Base-by-base conservation (phyloP, 2,888 invertebrate genomes). In the Nysson spinosus region DNA sequence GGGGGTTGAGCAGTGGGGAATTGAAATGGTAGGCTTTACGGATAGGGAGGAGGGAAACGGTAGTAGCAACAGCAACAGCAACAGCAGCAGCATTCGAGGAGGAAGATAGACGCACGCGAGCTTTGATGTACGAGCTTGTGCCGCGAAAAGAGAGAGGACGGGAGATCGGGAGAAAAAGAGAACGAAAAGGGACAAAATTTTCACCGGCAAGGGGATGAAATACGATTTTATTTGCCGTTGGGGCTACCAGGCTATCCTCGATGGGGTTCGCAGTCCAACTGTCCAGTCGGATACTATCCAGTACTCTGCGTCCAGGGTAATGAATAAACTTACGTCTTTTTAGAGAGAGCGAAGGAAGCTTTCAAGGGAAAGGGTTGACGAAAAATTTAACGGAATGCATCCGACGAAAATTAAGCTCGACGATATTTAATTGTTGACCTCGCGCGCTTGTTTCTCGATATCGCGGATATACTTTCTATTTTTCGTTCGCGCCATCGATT, bases 181-280 rank as follows among this genome's bases (percentile, higher is more conserved):
- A 72, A 69, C n/a, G n/a, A n/a, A 61, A 77, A 78, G 79, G 79
- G 82, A 80, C 77, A 79, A 81, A 69, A 83, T 85, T 83, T 86
- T 84, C 77, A 74, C 82, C 76, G 77, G 82, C 82, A 81, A 84
- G 83, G 81, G 82, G 84, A 85, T 85, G 81, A 84, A 86, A 85
- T 84, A 85, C 84, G 83, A 86, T 86, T 86, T 86, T 85, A 86
- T 85, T 84, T 84, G 83, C 83, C 77, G 79, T 78, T 75, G 72
- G 76, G 76, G 79, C 75, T 80, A 78, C 68, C 67, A 65, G 62
- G 70, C 66, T 61, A 61, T 76, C 61, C 77, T 56, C 65, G 71
- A 80, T 75, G 76, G 79, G 79, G 79, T 77, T 80, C 75, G 77
- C 75, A 77, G 75, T 79, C 78, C 73, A 77, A 77, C 77, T 79